Evolutionary conservation across 2,113 vertebrate species (phyloP), one percentile per base, ranked within the genome.

Genomic region (Microtus ochrogaster): DNA sequence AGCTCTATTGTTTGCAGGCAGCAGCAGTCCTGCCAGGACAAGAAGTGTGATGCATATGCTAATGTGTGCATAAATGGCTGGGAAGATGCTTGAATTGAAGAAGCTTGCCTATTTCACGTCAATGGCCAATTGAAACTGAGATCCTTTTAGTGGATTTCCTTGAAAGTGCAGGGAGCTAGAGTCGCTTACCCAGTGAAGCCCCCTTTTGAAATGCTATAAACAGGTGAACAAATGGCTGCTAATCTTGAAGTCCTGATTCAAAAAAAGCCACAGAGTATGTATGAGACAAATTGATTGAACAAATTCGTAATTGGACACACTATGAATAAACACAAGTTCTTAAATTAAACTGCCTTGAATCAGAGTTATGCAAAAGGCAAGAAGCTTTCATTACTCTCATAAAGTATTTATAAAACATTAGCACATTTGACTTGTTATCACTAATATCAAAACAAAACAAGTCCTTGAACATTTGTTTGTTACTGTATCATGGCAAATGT

Each of bases 31-130:
- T 92, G 26, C 78, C 94, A 81, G 81, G 79, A 96, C 90, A 90
- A 90, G 88, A 96, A 90, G 91, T 66, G 58, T 21, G 77, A 85
- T 96, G 26, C 96, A 70, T 96, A 94, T 96, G 96, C 94, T 95
- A 93, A 95, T 93, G 47, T 61, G 76, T 52, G 55, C 87, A 39
- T 90, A 88, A 93, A 92, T 87, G 68, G 58, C 61, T 63, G 44
- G 30, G 76, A 93, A 87, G 58, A 68, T 85, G 58, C 87, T 93
- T 85, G 49, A 94, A 93, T 86, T 76, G 84, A 85, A 81, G 79
- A 93, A 94, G 79, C 90, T 95, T 84, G 63, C 92, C 78, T 94
- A 30, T 87, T 95, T 97, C 72, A 90, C 90, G 49, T 91, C 96
- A 84, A 86, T 2, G 88, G 81, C 68, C 79, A 72, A 41, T 92